These are phyloP conservation scores for Euura saliciscinereae DNA, from an alignment of 1,140 invertebrate species.

Conservation along the genomic window DNA sequence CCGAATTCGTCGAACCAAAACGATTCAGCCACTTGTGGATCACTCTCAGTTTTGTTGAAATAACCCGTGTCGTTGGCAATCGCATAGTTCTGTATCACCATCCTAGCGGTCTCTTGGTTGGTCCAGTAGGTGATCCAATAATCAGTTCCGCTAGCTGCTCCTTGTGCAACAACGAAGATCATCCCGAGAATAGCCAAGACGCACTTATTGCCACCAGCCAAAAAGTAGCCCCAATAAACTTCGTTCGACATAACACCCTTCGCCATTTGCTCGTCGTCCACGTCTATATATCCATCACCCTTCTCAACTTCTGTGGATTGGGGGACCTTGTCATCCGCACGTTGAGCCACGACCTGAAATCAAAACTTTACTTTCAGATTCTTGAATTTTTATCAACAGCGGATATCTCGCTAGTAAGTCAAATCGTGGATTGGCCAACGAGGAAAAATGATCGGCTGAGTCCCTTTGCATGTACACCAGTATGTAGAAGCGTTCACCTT, in stretches of 20 bases:
- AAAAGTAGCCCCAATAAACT: slow-evolving; percentile 71
- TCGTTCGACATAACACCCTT: slow-evolving; percentile 63
- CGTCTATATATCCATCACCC: background rate
- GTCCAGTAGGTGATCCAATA: slow-evolving; percentile 84
- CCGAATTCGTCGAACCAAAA: slow-evolving; percentile 37
- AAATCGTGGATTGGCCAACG: too few relatives aligned
- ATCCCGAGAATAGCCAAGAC: slow-evolving; percentile 64
- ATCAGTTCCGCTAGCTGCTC: slow-evolving; percentile 73
- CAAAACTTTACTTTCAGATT: background rate
- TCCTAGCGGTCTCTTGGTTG: slow-evolving; percentile 54
- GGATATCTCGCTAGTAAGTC: background rate
- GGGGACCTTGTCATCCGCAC: background rate
- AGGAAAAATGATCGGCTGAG: background rate
- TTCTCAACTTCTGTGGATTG: slow-evolving; percentile 25
- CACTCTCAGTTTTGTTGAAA: slow-evolving; percentile 20
- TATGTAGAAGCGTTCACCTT: background rate
- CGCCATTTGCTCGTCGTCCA: slow-evolving; percentile 42
- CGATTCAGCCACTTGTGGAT: background rate
- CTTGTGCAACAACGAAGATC: slow-evolving; percentile 71
- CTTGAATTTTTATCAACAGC: background rate
- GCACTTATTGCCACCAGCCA: slow-evolving; percentile 67
- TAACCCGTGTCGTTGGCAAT: slow-evolving; percentile 5
- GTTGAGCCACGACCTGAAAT: background rate
- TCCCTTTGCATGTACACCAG: background rate
- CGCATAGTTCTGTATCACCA: slow-evolving; percentile 20